Evolutionary conservation across 2,797 vertebrate species (phyloP).

Genomic region (Myoxocephalus aenaeus): DNA sequence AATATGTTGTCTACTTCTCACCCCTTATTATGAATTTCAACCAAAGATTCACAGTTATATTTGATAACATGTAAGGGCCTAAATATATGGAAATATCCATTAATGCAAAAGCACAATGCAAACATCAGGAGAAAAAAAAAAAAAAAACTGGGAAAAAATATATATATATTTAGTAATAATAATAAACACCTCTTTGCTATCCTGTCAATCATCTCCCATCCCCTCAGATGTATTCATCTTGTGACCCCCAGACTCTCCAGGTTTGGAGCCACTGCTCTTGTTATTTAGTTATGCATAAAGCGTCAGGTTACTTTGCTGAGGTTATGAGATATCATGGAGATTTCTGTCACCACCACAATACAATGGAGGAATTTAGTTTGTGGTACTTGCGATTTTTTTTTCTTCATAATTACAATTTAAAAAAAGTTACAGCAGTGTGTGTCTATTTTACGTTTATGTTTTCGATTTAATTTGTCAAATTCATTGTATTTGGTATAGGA

Average conservation of each 20-base stretch:
- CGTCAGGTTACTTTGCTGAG: not conserved
- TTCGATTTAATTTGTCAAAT: not conserved
- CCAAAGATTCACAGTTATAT: not conserved
- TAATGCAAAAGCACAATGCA: not conserved
- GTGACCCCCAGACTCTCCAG: not conserved
- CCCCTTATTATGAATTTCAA: not conserved
- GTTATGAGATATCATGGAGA: not conserved
- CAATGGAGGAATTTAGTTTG: not conserved
- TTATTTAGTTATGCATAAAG: not conserved
- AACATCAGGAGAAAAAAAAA: not conserved
- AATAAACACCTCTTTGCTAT: not conserved
- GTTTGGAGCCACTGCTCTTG: not conserved
- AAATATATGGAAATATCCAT: not conserved
- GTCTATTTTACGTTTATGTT: not conserved
- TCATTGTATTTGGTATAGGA: not conserved
- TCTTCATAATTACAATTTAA: not conserved
- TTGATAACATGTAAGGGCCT: not conserved
- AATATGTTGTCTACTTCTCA: not conserved
- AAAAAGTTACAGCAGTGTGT: not conserved
- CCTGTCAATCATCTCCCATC: not conserved
- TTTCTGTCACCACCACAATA: not conserved
- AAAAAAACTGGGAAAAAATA: not conserved
- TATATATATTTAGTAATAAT: no score
- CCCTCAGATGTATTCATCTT: not conserved
- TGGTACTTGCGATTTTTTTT: not conserved